These are phyloP conservation scores for Malaclemys terrapin DNA, from an alignment of 2,113 vertebrate species.

Conservation along the genomic window DNA sequence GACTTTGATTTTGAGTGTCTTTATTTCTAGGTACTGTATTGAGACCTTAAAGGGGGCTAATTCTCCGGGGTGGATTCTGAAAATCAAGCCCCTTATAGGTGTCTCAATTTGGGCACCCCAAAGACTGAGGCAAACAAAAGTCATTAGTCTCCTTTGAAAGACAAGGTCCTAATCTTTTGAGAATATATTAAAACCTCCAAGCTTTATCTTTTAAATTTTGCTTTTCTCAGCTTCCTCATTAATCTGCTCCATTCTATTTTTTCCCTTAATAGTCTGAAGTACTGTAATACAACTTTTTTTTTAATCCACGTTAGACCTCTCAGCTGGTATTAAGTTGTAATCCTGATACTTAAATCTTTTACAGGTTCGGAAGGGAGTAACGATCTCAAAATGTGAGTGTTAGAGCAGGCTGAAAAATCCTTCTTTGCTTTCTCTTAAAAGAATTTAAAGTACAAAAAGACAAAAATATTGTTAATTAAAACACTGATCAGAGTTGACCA, in stretches of 20 bases:
- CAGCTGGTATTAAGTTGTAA: slow-evolving; percentile 71
- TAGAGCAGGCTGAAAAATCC: not conserved
- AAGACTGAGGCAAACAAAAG: slow-evolving; percentile 1
- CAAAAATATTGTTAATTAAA: not conserved
- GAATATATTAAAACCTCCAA: slow-evolving; percentile 24
- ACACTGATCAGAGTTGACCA: not conserved
- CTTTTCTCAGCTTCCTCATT: slow-evolving; percentile 63
- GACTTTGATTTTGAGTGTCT: not conserved
- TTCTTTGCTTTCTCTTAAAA: not conserved
- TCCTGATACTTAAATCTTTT: slow-evolving; percentile 51
- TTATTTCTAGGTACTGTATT: not conserved
- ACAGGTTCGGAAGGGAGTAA: not conserved
- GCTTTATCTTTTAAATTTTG: slow-evolving; percentile 63
- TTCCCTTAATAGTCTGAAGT: slow-evolving; percentile 56
- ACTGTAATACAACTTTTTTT: slow-evolving; percentile 60
- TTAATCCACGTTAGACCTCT: slow-evolving; percentile 37
- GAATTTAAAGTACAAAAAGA: not conserved
- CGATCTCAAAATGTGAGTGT: not conserved
- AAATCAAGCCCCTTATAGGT: not conserved
- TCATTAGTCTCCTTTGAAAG: slow-evolving; percentile 5
- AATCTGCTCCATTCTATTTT: slow-evolving; percentile 67
- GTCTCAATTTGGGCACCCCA: not conserved
- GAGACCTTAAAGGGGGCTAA: not conserved
- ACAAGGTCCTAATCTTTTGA: slow-evolving; percentile 27
- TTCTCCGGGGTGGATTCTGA: not conserved